Evolutionary conservation across 2,888 invertebrate species (phyloP).

Genomic region (Volucella bombylans): DNA sequence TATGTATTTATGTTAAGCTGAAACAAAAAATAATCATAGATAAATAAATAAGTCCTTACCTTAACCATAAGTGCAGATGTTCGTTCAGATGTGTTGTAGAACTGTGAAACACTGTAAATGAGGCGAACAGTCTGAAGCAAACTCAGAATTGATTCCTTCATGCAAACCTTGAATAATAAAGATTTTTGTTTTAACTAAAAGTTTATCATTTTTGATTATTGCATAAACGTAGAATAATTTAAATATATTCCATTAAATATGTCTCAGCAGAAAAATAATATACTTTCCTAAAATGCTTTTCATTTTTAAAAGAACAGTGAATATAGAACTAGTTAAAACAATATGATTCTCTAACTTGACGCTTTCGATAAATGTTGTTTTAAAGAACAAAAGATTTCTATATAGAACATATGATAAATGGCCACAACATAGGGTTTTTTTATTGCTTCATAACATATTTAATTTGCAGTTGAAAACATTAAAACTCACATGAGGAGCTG

Average conservation of each 20-base stretch:
- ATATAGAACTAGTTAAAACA: background rate
- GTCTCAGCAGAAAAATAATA: too few relatives aligned
- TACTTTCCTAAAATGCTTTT: too few relatives aligned
- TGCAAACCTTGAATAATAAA: constrained; percentile 84
- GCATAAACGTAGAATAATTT: too few relatives aligned
- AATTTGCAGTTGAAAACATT: too few relatives aligned
- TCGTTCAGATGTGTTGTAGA: constrained; percentile 97
- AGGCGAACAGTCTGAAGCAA: constrained; percentile 94
- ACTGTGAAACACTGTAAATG: constrained; percentile 96
- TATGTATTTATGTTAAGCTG: background rate
- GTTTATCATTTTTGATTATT: background rate
- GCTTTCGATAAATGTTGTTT: too few relatives aligned
- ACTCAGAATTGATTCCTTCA: constrained; percentile 94
- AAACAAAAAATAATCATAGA: background rate
- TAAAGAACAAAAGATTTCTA: too few relatives aligned
- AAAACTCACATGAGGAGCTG: too few relatives aligned
- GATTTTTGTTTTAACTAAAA: background rate
- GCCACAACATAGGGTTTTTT: too few relatives aligned
- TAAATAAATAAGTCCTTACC: constrained; percentile 82
- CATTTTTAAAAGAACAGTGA: background rate
- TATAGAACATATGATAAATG: too few relatives aligned
- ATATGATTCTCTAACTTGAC: too few relatives aligned
- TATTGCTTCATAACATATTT: too few relatives aligned
- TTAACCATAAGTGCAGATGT: constrained; percentile 98
- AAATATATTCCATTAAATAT: too few relatives aligned